Conservation (phyloP, 2,113 vertebrate species). For the Vanacampus margaritifer region DNA sequence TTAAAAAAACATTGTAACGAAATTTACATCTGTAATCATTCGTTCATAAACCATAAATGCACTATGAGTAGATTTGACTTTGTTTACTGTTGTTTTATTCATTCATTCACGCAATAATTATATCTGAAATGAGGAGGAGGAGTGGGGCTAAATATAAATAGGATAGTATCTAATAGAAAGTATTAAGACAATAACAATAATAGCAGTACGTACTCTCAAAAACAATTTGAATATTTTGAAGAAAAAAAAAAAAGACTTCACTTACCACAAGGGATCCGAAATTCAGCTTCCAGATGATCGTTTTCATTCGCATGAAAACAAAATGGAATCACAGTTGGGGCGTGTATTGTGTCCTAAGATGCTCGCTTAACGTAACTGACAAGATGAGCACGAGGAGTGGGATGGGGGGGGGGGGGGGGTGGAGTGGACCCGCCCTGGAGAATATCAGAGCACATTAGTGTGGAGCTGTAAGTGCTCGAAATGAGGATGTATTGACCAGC, state of each 20-base stretch:
- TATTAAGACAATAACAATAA: too few relatives aligned
- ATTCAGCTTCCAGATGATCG: not conserved
- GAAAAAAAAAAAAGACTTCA: not conserved
- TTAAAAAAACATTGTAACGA: not conserved
- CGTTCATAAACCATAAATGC: not conserved
- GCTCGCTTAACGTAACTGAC: not conserved
- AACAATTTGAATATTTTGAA: not conserved
- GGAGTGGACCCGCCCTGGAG: conserved; percentile 35
- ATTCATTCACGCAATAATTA: too few relatives aligned
- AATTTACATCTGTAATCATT: not conserved
- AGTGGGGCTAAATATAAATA: too few relatives aligned
- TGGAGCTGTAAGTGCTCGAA: conserved; percentile 36
- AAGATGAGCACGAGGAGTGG: conserved; percentile 1
- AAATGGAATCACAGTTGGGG: not conserved
- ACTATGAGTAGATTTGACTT: not conserved
- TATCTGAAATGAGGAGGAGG: too few relatives aligned
- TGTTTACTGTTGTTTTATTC: too few relatives aligned
- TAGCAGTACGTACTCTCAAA: too few relatives aligned
- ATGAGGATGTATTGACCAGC: conserved; percentile 42
- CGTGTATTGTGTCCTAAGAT: not conserved
- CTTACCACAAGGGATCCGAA: conserved; percentile 33
- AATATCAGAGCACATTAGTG: conserved; percentile 44
- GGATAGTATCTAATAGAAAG: too few relatives aligned
- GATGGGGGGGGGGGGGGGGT: conserved; percentile 1
- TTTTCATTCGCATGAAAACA: conserved; percentile 7